phyloP scores from a whole-genome alignment of 2,113 vertebrate species.

The Kryptolebias marmoratus region DNA sequence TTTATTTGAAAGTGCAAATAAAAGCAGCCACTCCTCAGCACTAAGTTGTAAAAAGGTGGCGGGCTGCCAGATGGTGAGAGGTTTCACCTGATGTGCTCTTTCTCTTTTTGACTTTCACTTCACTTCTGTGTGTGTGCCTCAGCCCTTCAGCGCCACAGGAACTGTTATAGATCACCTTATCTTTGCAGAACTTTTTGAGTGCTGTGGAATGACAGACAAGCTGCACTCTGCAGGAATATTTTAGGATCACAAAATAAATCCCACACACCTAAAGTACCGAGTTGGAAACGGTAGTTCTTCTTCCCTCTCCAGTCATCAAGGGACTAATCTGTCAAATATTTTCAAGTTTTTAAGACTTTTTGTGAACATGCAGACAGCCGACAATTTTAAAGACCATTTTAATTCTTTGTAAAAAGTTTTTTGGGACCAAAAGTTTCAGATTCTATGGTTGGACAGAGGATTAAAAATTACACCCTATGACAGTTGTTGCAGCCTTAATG shows the following conservation, averaged over 20 bases:
- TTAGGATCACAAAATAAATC: not conserved
- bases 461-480: too few species aligned
- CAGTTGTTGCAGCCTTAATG: too few species aligned
- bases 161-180: not conserved
- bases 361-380: too few species aligned
- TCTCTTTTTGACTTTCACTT: not conserved
- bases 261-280: not conserved
- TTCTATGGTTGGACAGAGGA: too few species aligned
- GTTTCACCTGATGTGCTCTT: not conserved
- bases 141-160: too few species aligned
- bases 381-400: too few species aligned
- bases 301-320: too few species aligned
- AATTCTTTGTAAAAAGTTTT: too few species aligned
- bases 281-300: not conserved
- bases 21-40: constrained; percentile 2
- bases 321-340: too few species aligned
- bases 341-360: too few species aligned
- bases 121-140: not conserved
- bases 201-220: too few species aligned
- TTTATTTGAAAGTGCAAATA: not conserved
- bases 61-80: not conserved
- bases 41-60: not conserved
- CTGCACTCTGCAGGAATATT: not conserved
- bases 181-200: not conserved
- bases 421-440: too few species aligned